Evolutionary conservation across 1,140 invertebrate species (phyloP).

Genomic region (Cherax quadricarinatus): DNA sequence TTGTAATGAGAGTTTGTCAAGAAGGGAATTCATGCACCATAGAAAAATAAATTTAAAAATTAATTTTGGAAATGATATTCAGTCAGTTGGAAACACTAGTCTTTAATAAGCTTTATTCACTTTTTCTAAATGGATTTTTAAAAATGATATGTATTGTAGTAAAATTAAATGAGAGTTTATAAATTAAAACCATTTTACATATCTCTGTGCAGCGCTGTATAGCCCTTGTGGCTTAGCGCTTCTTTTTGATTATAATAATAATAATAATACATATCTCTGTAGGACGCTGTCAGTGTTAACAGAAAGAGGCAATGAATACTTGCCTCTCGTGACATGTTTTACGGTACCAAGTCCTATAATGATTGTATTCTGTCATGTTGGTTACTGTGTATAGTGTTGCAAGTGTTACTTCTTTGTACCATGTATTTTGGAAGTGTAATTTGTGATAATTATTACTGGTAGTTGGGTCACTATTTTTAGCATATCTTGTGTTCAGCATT

Average conservation of each 20-base stretch:
- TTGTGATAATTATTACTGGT: slow-evolving; percentile 20
- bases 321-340: not conserved
- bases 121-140: slow-evolving; percentile 4
- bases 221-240: too few species aligned
- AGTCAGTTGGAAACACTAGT: not conserved
- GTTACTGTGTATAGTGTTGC: slow-evolving; percentile 12
- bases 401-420: slow-evolving; percentile 18
- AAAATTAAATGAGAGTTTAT: not conserved
- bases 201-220: too few species aligned
- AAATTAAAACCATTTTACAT: not conserved
- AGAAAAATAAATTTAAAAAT: not conserved
- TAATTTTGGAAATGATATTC: not conserved
- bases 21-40: not conserved
- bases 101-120: not conserved
- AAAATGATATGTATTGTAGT: not conserved
- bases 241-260: too few species aligned
- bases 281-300: not conserved
- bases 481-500: slow-evolving; percentile 18
- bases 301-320: not conserved
- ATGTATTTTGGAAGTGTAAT: slow-evolving; percentile 27
- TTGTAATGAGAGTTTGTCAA: not conserved
- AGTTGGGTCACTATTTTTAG: slow-evolving; percentile 5
- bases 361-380: slow-evolving; percentile 12
- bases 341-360: slow-evolving; percentile 20
- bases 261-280: not conserved